Conservation (phyloP, 1,140 invertebrate genomes). For the Apis dorsata region DNA sequence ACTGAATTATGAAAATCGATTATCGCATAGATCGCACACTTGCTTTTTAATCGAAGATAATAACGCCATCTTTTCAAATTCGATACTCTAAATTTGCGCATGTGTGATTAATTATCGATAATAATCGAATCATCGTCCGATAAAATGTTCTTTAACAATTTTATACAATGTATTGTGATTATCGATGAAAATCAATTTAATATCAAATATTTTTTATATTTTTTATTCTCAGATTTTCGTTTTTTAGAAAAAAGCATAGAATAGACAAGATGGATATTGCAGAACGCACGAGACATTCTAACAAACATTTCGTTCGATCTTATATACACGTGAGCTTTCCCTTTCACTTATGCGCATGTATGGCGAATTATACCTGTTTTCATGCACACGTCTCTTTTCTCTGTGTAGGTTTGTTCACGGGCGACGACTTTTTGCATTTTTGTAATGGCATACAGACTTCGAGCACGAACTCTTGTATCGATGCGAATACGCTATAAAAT, state of each 20-base stretch:
- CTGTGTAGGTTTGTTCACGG: constrained; percentile 23
- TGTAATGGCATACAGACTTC: constrained; percentile 15
- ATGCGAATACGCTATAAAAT: no score
- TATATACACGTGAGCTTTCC: constrained; percentile 40
- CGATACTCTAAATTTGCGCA: constrained; percentile 26
- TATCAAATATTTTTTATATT: no score
- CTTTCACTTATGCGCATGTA: constrained; percentile 45
- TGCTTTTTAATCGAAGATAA: constrained; percentile 26
- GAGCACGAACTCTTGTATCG: background rate
- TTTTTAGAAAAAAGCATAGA: background rate
- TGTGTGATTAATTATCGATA: constrained; percentile 7
- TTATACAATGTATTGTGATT: background rate
- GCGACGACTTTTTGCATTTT: constrained; percentile 53
- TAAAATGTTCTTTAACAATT: background rate
- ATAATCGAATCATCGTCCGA: background rate
- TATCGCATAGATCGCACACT: background rate
- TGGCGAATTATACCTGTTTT: constrained; percentile 42
- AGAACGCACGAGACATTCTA: background rate
- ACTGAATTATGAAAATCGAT: background rate
- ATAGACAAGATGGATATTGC: background rate
- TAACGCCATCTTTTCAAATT: background rate
- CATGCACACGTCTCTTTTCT: background rate
- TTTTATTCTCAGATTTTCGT: no score
- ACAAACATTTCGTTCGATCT: constrained; percentile 21
- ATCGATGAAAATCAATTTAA: background rate